Percentiles rank a stretch among this genome's conserved stretches.
phyloP scores from a whole-genome alignment of 1,140 invertebrate species.

The Drosophila virilis region DNA sequence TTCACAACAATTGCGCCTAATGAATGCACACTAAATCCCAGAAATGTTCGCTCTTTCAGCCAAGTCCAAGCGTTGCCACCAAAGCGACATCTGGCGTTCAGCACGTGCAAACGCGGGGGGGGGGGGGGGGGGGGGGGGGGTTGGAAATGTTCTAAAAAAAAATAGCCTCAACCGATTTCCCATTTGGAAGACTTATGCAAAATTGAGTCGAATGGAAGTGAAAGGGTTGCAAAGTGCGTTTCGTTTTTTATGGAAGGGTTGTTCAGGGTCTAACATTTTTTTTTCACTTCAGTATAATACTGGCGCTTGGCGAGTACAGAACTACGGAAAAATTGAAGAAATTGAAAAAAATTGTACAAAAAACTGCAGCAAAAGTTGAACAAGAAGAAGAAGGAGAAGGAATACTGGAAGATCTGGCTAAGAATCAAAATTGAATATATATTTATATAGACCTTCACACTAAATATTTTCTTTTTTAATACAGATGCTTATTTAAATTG shows the following conservation, averaged over 20 bases:
- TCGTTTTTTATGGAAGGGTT: conserved; percentile 53
- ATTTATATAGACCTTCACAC: neutral
- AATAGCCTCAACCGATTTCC: neutral
- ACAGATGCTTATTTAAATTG: neutral
- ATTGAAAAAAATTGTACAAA: too few relatives aligned
- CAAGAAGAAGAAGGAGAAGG: neutral
- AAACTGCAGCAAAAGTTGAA: neutral
- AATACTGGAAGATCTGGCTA: neutral
- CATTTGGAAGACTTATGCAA: conserved; percentile 46
- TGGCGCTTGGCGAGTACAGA: conserved; percentile 3
- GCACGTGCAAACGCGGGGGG: conserved; percentile 16
- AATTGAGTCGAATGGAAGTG: conserved; percentile 52
- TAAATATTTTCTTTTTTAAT: neutral
- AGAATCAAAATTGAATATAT: neutral
- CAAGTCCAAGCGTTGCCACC: conserved; percentile 15
- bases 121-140: conserved; percentile 65
- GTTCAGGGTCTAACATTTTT: conserved; percentile 22
- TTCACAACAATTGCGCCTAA: conserved; percentile 64
- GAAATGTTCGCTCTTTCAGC: conserved; percentile 3
- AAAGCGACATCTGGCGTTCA: conserved; percentile 63
- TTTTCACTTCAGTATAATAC: conserved; percentile 53
- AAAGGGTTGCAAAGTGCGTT: conserved; percentile 60
- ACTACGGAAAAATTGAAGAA: neutral
- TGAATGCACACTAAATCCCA: conserved; percentile 52
- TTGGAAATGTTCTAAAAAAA: conserved; percentile 76